Conservation (phyloP, 2,888 invertebrate genomes). For the Aspidiotus destructor region DNA sequence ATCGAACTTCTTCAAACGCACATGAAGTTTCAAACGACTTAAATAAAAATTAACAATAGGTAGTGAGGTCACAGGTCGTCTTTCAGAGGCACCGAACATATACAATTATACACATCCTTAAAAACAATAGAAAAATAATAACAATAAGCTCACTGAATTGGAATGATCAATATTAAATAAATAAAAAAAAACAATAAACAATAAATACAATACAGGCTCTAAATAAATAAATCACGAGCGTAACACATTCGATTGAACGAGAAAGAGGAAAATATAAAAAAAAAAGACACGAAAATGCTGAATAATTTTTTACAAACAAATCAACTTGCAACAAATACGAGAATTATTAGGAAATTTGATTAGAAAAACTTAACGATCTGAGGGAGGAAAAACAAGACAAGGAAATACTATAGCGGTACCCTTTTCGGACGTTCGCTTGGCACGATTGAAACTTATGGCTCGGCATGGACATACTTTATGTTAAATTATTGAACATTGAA, state of each 20-base stretch:
- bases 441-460: constrained; percentile 1
- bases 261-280: neutral
- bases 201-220: neutral
- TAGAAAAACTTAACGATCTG: neutral
- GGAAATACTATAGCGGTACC: neutral
- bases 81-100: neutral
- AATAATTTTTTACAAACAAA: neutral
- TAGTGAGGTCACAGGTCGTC: neutral
- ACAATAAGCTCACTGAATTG: neutral
- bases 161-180: neutral
- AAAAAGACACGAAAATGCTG: neutral
- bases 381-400: neutral
- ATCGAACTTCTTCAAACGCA: too few species aligned
- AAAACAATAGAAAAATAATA: neutral
- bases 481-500: neutral
- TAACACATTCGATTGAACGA: constrained; percentile 2
- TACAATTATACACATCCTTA: neutral
- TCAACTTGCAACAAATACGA: neutral
- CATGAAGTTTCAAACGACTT: too few species aligned
- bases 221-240: neutral
- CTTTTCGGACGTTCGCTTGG: neutral
- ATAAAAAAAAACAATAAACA: neutral
- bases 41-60: neutral
- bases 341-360: constrained; percentile 3
- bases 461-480: neutral